These are phyloP conservation scores for Pampusana beccarii DNA, from an alignment of 2,113 vertebrate species.

Conservation along the genomic window DNA sequence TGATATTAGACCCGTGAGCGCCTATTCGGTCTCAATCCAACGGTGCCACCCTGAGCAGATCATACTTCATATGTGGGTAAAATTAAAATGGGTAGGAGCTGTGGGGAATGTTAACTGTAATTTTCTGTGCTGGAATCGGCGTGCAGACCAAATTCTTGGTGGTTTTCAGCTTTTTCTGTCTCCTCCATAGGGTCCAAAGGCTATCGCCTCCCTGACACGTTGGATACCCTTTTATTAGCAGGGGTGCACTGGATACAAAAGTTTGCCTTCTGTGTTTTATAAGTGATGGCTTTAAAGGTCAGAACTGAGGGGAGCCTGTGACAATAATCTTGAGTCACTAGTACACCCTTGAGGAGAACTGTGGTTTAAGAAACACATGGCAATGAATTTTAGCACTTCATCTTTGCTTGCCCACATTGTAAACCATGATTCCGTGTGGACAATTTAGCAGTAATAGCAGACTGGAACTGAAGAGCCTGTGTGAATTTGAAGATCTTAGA, in stretches of 20 bases:
- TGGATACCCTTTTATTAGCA: neutral
- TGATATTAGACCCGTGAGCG: neutral
- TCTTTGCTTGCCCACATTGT: neutral
- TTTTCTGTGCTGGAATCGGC: neutral
- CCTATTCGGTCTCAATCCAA: neutral
- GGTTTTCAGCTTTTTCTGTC: neutral
- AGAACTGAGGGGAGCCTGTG: neutral
- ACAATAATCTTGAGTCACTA: neutral
- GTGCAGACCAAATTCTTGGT: neutral
- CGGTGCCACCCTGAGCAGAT: neutral
- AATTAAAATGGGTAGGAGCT: neutral
- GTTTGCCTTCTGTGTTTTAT: neutral
- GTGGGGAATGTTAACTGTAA: neutral
- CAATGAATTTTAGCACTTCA: neutral
- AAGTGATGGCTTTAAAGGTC: neutral
- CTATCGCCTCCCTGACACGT: neutral
- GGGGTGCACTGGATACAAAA: neutral
- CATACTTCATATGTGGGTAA: neutral
- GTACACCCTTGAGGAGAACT: neutral
- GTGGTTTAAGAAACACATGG: neutral
- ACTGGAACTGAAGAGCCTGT: neutral
- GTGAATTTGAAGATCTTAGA: neutral
- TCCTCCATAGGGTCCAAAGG: fast-evolving
- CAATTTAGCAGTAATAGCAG: neutral
- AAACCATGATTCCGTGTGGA: neutral